A percentile compares a stretch with the other conserved stretches of the same genome.
Evolutionary conservation across 2,888 invertebrate species (phyloP).

Genomic region (Malthinus flaveolus): DNA sequence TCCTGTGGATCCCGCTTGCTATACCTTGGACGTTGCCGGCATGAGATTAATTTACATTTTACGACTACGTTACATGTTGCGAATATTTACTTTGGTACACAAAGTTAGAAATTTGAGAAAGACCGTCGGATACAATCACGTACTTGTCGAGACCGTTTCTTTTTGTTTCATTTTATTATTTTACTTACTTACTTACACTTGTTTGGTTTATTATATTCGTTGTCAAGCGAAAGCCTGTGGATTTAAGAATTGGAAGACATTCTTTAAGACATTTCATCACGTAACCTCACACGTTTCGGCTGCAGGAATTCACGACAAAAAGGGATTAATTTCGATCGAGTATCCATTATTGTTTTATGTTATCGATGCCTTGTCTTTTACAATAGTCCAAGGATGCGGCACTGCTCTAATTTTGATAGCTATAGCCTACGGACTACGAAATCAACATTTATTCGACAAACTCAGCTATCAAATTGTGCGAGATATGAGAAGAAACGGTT

Average conservation of each 20-base stretch:
- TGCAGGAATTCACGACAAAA: no score
- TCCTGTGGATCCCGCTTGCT: conserved; percentile 25
- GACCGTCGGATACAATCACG: not conserved
- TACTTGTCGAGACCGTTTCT: not conserved
- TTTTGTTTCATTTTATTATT: no score
- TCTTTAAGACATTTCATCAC: not conserved
- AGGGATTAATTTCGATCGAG: no score
- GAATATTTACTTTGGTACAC: conserved; percentile 24
- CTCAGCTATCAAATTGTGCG: not conserved
- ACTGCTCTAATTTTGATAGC: not conserved
- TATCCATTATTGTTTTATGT: no score
- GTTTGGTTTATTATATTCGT: not conserved
- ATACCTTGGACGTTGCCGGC: conserved; percentile 9
- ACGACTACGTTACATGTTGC: conserved; percentile 30
- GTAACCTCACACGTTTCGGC: no score
- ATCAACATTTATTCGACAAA: not conserved
- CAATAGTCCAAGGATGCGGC: not conserved
- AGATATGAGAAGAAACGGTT: not conserved
- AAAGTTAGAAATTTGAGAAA: not conserved
- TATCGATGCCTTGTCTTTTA: no score
- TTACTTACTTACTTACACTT: not conserved
- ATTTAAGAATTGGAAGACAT: not conserved
- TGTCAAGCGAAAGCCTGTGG: not conserved
- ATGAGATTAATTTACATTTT: conserved; percentile 15
- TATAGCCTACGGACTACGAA: not conserved